Conservation (phyloP, 2,888 invertebrate genomes). For the Meta bourneti region DNA sequence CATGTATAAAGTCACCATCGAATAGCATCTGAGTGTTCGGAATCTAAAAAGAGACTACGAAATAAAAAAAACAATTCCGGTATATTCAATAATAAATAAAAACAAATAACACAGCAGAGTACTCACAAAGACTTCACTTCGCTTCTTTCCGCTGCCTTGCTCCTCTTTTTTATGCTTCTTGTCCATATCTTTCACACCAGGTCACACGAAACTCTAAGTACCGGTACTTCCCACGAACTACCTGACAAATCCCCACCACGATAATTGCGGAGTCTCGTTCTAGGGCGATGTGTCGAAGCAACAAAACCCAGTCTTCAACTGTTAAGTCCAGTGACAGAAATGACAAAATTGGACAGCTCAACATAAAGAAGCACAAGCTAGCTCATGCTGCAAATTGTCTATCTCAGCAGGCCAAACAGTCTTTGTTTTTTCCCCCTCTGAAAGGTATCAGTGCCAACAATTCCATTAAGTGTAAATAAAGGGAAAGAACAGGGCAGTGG, state of each 20-base stretch:
- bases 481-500: slow-evolving; percentile 60
- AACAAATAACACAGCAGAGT: not conserved
- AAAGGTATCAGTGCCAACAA: slow-evolving; percentile 64
- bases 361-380: slow-evolving; percentile 23
- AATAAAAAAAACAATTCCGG: too few relatives aligned
- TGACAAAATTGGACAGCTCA: slow-evolving; percentile 51
- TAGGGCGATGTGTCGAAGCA: too few relatives aligned
- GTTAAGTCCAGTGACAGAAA: slow-evolving; percentile 24
- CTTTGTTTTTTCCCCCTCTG: slow-evolving; percentile 44
- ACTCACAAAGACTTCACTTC: slow-evolving; percentile 48
- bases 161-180: slow-evolving; percentile 62
- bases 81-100: too few relatives aligned
- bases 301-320: too few relatives aligned
- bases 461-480: slow-evolving; percentile 73
- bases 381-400: slow-evolving; percentile 51
- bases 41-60: too few relatives aligned
- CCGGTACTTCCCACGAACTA: too few relatives aligned
- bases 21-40: too few relatives aligned
- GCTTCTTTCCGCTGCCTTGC: slow-evolving; percentile 46
- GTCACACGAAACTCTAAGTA: not conserved
- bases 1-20: too few relatives aligned
- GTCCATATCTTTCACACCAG: slow-evolving; percentile 45
- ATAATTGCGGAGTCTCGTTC: too few relatives aligned
- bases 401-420: slow-evolving; percentile 59
- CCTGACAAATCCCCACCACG: too few relatives aligned